These are phyloP conservation scores for Alethe diademata DNA, from an alignment of 2,113 vertebrate genomes.

Conservation along the genomic window DNA sequence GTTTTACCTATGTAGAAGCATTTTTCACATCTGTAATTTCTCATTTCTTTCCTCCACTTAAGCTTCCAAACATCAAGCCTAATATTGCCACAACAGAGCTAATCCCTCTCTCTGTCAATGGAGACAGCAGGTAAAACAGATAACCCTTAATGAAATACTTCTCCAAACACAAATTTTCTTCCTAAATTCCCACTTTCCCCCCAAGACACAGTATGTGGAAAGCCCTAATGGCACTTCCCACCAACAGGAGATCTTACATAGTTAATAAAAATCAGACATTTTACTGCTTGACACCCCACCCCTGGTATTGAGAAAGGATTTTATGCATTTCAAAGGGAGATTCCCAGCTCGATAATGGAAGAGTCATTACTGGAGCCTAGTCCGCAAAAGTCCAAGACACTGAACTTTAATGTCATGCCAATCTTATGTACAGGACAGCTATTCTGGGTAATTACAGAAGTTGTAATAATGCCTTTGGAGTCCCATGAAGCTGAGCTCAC, in stretches of 20 bases:
- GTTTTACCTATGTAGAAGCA: background rate
- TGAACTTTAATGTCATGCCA: constrained; percentile 39
- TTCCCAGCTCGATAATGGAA: background rate
- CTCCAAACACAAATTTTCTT: background rate
- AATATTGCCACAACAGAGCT: background rate
- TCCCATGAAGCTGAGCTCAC: background rate
- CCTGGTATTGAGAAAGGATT: background rate
- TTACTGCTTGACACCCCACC: background rate
- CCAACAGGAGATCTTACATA: background rate
- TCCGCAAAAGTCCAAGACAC: background rate
- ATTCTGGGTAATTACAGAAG: constrained; percentile 22
- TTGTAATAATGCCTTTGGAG: constrained; percentile 15
- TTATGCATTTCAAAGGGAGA: background rate
- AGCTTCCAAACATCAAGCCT: background rate
- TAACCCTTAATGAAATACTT: background rate
- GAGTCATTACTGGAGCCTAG: background rate
- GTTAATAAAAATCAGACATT: background rate
- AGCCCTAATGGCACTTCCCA: background rate
- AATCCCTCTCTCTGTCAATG: background rate
- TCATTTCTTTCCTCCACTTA: background rate
- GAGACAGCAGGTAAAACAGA: background rate
- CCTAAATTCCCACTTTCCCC: background rate
- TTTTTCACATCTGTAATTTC: background rate
- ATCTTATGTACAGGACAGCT: background rate
- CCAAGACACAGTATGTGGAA: background rate